A percentile compares a stretch with the other conserved stretches of the same genome.
Evolutionary conservation across 2,888 invertebrate species (phyloP).

Genomic region (Catocala fraxini): DNA sequence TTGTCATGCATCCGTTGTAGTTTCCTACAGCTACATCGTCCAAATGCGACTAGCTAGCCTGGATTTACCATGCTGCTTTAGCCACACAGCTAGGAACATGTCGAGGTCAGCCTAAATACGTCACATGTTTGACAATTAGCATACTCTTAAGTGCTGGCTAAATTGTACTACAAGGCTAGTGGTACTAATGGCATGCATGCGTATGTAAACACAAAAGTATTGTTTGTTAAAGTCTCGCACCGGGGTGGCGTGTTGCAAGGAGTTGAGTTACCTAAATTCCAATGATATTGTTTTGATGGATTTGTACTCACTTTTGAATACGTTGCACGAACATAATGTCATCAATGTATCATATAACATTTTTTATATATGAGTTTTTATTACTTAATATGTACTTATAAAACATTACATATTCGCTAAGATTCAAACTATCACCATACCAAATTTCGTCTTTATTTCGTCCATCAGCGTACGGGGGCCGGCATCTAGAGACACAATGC

Average conservation of each 20-base stretch:
- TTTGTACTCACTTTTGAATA: background rate
- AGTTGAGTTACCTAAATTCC: background rate
- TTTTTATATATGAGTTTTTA: too few species aligned
- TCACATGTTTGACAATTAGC: constrained; percentile 8
- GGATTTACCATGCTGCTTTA: background rate
- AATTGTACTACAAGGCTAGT: constrained; percentile 21
- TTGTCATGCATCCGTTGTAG: constrained; percentile 35
- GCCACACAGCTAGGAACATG: constrained; percentile 7
- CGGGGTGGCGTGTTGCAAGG: background rate
- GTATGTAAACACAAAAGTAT: background rate
- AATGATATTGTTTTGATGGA: background rate
- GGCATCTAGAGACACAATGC: too few species aligned
- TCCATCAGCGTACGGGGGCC: too few species aligned
- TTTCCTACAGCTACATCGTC: constrained; percentile 31
- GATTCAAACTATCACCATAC: too few species aligned
- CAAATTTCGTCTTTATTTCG: too few species aligned
- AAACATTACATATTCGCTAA: too few species aligned
- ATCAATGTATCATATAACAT: too few species aligned
- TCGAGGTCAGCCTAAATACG: constrained; percentile 2
- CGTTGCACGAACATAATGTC: background rate
- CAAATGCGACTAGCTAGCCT: constrained; percentile 17
- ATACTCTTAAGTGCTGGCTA: constrained; percentile 3
- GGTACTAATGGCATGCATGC: background rate
- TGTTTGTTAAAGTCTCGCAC: background rate
- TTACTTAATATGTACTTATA: too few species aligned